Base-by-base conservation (phyloP, 92 coral and sea anemone species). In the Actinernus sp. region DNA sequence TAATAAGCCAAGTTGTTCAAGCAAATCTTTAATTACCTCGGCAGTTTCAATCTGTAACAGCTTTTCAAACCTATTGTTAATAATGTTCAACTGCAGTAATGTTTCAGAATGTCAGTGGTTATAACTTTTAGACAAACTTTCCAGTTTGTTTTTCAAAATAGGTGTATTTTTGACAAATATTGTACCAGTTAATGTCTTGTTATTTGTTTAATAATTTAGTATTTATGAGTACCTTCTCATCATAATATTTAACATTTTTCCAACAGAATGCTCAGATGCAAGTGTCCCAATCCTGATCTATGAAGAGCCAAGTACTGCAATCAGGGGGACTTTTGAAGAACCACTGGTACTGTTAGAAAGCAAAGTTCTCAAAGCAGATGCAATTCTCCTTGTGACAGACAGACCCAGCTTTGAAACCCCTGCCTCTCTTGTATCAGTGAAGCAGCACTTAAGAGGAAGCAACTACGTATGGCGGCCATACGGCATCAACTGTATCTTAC, bases 401-500 rank as follows among this genome's bases (percentile, higher is more conserved):
- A 87, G 81, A 60, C 50, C 92, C 1, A 85, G 87, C 23, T 76
- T 81, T 21, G 92, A 95, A 57, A 82, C 91, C 20, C 99, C 99
- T 0, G 54, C 83, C 47, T 91, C 97, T 0, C 77, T 95, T 56
- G 78, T 58, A 30, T 73, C 97, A 0, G 92, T 95, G 36, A 83
- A 84, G 39, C 88, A 88, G 38, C 83, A 66, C 55, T 79, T 91
- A 50, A 61, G 79, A 32, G 97, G 93, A 10, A 78, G 76, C 36
- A 92, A 76, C 39, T 95, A 84, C 61, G 93, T 89, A 3, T 95
- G 99, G 99, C 73, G 93, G 40, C 94, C 99, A 0, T 91, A 89
- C 36, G 99, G 99, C 17, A 88, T 95, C 3, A 92, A 95, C 40
- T 95, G 99, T 23, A 84, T 91, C n/a, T 84, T 95, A 43, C 86